Conservation (phyloP, 2,797 vertebrate genomes). For the Vespertilio murinus region DNA sequence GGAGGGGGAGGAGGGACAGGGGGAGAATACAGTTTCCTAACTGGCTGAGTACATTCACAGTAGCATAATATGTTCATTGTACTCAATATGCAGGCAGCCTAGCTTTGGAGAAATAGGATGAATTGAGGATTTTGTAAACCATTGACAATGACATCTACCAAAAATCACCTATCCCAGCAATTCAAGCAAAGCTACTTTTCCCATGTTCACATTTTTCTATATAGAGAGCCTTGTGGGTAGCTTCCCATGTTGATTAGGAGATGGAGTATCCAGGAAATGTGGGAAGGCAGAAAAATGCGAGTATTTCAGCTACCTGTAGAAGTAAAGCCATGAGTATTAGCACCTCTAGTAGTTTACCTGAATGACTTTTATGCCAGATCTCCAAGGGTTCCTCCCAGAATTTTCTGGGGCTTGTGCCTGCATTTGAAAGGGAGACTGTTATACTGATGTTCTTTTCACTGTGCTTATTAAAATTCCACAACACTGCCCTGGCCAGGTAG, state of each 20-base stretch:
- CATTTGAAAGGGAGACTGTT: slow-evolving; percentile 29
- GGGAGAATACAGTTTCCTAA: not conserved
- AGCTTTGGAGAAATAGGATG: not conserved
- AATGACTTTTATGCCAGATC: not conserved
- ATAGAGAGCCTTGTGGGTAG: not conserved
- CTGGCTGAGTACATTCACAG: not conserved
- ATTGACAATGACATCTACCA: slow-evolving; percentile 21
- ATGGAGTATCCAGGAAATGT: not conserved
- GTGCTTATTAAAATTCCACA: slow-evolving; percentile 27
- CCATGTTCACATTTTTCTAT: not conserved
- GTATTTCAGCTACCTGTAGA: not conserved
- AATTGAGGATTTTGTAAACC: slow-evolving; percentile 26
- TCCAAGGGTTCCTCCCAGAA: not conserved
- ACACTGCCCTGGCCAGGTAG: not conserved
- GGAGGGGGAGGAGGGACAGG: not conserved
- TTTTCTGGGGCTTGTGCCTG: not conserved
- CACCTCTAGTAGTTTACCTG: not conserved
- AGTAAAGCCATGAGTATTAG: not conserved
- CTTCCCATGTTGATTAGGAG: not conserved
- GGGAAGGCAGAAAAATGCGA: not conserved
- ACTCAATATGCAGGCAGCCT: not conserved
- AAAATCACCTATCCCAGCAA: not conserved
- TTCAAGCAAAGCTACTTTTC: not conserved
- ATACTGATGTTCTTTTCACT: not conserved
- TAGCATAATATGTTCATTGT: slow-evolving; percentile 20